phyloP scores from a whole-genome alignment of 2,113 vertebrate species.

The Pachyramphus minor region DNA sequence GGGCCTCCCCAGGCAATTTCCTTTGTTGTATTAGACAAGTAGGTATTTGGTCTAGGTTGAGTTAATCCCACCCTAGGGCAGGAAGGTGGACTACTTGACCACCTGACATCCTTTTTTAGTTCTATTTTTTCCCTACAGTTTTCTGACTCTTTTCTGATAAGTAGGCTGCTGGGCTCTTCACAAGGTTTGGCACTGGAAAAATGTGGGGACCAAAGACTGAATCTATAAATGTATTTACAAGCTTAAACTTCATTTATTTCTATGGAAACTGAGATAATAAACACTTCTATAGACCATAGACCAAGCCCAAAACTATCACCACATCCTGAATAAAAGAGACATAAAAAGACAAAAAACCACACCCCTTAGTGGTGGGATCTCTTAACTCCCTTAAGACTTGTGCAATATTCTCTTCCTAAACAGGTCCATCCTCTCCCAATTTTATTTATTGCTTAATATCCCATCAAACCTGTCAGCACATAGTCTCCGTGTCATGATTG shows the following conservation, averaged over 20 bases:
- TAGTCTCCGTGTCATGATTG: not conserved
- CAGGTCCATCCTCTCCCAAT: not conserved
- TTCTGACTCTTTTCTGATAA: conserved; percentile 17
- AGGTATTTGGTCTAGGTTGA: conserved; percentile 35
- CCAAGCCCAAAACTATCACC: not conserved
- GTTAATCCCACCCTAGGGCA: conserved; percentile 41
- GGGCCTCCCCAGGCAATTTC: not conserved
- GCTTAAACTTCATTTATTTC: not conserved
- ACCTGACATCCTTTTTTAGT: conserved; percentile 31
- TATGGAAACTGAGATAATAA: not conserved
- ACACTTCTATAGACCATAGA: not conserved
- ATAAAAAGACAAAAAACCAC: not conserved
- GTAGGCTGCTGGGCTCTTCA: not conserved
- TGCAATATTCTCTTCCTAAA: not conserved
- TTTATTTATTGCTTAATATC: not conserved
- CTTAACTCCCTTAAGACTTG: not conserved
- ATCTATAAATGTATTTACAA: not conserved
- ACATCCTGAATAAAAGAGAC: not conserved
- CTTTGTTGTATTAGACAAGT: conserved; percentile 46
- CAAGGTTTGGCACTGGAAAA: not conserved
- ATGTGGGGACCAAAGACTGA: not conserved
- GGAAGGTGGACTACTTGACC: conserved; percentile 24
- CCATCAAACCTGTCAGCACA: not conserved
- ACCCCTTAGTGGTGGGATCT: not conserved
- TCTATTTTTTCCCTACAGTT: not conserved